Evolutionary conservation across 1,140 invertebrate genomes (phyloP).

Genomic region (Pachypsylla venusta): DNA sequence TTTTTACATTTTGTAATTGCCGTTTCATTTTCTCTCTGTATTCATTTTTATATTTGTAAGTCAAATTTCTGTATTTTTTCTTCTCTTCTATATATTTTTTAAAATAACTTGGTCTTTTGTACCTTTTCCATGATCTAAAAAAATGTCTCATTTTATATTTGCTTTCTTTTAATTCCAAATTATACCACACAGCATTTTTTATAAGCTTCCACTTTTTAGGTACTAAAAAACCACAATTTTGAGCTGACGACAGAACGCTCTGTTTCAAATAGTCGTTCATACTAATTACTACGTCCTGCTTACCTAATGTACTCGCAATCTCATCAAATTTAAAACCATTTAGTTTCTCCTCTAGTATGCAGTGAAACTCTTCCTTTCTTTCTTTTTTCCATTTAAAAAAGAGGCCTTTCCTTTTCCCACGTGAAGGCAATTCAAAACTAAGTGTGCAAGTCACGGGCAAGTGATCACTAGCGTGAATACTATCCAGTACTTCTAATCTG

Average conservation of each 20-base stretch:
- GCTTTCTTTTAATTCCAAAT: background rate
- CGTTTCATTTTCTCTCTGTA: background rate
- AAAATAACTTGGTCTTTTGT: background rate
- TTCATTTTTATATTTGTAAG: background rate
- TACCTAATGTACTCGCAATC: background rate
- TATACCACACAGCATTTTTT: background rate
- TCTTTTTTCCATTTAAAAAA: background rate
- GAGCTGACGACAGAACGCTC: background rate
- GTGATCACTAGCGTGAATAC: background rate
- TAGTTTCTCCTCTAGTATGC: background rate
- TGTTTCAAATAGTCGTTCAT: background rate
- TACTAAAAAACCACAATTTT: background rate
- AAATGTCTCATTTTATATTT: background rate
- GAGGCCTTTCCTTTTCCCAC: background rate
- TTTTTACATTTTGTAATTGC: background rate
- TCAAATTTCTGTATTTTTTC: background rate
- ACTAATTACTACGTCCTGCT: background rate
- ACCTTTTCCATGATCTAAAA: background rate
- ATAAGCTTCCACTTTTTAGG: background rate
- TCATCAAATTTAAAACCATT: background rate
- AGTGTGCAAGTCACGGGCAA: background rate
- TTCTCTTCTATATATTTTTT: background rate
- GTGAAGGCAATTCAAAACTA: background rate
- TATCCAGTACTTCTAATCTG: background rate
- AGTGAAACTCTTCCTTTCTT: background rate